Evolutionary conservation across 2,797 vertebrate species (phyloP).

Genomic region (Cuniculus paca): DNA sequence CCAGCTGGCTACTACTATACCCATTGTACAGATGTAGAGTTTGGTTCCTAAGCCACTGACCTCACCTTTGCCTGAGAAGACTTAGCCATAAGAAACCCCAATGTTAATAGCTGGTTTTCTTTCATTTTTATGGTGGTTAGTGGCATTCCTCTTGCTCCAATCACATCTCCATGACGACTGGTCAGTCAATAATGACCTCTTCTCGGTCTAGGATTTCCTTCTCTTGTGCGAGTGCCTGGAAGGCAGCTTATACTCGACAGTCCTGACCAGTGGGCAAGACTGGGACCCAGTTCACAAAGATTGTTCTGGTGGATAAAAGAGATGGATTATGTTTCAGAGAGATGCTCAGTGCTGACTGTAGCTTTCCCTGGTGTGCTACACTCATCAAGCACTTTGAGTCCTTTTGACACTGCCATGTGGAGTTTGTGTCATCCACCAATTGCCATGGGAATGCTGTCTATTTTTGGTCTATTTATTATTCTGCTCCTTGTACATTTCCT

Average conservation of each 20-base stretch:
- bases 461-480: background rate
- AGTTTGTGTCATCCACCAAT: background rate
- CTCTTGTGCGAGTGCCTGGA: background rate
- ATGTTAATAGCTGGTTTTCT: background rate
- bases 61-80: background rate
- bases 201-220: background rate
- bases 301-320: background rate
- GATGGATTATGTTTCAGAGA: background rate
- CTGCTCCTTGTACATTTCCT: background rate
- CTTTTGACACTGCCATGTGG: background rate
- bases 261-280: background rate
- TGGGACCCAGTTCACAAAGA: background rate
- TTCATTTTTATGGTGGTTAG: background rate
- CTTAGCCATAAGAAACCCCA: background rate
- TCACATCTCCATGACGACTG: background rate
- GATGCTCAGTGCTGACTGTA: background rate
- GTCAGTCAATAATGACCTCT: background rate
- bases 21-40: background rate
- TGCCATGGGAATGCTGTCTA: background rate
- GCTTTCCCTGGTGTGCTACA: accelerated
- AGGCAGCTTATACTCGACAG: background rate
- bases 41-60: background rate
- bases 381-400: background rate
- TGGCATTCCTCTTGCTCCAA: background rate
- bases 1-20: background rate